These are phyloP conservation scores for Epiblema foenella DNA, from an alignment of 2,888 invertebrate species.

Conservation along the genomic window DNA sequence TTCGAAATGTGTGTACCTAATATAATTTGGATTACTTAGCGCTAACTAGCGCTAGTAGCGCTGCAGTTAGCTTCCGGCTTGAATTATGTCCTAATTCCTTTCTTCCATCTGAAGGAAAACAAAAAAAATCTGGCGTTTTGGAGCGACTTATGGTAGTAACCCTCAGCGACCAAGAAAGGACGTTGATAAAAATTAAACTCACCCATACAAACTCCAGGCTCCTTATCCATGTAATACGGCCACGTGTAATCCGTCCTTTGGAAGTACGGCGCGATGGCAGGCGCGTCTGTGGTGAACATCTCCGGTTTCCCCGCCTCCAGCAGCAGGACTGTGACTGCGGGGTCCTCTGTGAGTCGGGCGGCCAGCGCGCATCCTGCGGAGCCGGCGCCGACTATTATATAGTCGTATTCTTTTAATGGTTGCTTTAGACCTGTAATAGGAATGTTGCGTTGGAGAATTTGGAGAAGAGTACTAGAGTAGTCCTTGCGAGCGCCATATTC, in stretches of 20 bases:
- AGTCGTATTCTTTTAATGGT: conserved; percentile 80
- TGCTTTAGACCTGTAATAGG: conserved; percentile 63
- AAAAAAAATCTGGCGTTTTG: too few relatives aligned
- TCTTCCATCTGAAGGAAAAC: not conserved
- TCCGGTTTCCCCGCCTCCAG: conserved; percentile 84
- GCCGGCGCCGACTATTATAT: conserved; percentile 84
- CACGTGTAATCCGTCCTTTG: conserved; percentile 86
- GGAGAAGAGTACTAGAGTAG: not conserved
- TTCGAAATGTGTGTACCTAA: not conserved
- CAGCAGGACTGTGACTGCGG: conserved; percentile 84
- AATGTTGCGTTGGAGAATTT: not conserved
- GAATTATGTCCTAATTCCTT: not conserved
- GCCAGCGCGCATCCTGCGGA: conserved; percentile 85
- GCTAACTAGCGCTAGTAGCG: not conserved
- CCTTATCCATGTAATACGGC: conserved; percentile 86
- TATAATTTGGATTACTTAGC: not conserved
- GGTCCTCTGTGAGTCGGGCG: conserved; percentile 76
- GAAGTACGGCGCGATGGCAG: conserved; percentile 82
- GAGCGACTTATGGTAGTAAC: too few relatives aligned
- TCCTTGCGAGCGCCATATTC: too few relatives aligned
- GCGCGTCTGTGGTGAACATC: conserved; percentile 79
- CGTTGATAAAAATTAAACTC: conserved; percentile 31
- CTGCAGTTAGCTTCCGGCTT: not conserved
- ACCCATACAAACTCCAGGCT: conserved; percentile 81
- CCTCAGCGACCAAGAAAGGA: too few relatives aligned